Evolutionary conservation across 1,140 invertebrate species (phyloP).

Genomic region (Eciton burchellii): DNA sequence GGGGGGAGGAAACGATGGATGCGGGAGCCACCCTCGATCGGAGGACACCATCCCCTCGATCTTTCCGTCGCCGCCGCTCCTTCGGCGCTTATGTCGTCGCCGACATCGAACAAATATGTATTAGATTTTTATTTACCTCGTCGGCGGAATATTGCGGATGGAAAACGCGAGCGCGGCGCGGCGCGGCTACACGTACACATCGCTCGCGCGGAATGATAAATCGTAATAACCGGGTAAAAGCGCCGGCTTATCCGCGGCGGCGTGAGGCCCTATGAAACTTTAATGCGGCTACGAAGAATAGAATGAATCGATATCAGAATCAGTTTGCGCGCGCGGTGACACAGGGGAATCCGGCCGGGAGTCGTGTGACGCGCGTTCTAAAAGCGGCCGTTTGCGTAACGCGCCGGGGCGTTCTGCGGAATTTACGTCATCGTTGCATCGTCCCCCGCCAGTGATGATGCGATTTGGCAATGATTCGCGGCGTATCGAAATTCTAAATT

Average conservation of each 20-base stretch:
- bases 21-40: not conserved
- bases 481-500: not conserved
- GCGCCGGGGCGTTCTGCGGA: not conserved
- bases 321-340: constrained; percentile 9
- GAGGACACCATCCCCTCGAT: not conserved
- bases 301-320: constrained; percentile 51
- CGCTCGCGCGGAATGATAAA: constrained; percentile 35
- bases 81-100: constrained; percentile 62
- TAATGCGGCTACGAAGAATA: constrained; percentile 42
- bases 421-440: not conserved
- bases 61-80: constrained; percentile 3
- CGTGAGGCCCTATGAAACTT: constrained; percentile 42
- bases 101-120: constrained; percentile 64
- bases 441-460: not conserved
- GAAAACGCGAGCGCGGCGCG: constrained; percentile 46
- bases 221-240: constrained; percentile 49
- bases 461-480: not conserved
- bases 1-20: too few relatives aligned
- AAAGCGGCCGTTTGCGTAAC: not conserved
- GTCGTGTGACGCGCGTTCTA: not conserved
- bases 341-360: not conserved
- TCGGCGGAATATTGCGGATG: constrained; percentile 67
- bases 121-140: constrained; percentile 73
- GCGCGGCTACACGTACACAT: not conserved
- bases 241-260: constrained; percentile 28